A percentile compares a stretch with the other conserved stretches of the same genome.
These are phyloP conservation scores for Camelus dromedarius DNA, from an alignment of 2,113 vertebrate genomes.

Conservation along the genomic window DNA sequence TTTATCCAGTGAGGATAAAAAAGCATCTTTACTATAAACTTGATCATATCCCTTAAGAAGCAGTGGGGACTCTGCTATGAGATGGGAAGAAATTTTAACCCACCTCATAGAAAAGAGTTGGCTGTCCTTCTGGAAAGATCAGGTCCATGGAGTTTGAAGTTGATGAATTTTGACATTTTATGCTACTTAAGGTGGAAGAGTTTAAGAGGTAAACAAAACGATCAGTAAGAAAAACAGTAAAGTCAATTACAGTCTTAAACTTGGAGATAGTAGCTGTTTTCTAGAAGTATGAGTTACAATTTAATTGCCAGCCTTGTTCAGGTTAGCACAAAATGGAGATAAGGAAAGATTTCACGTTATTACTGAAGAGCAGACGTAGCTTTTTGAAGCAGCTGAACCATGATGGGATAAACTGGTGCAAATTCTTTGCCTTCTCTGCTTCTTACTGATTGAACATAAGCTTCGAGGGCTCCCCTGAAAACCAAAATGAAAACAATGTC, in stretches of 20 bases:
- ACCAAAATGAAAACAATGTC: constrained; percentile 59
- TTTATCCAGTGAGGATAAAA: not conserved
- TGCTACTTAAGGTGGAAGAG: not conserved
- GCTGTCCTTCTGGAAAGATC: not conserved
- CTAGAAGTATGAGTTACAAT: not conserved
- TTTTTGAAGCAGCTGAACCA: constrained; percentile 96
- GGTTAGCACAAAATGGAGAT: not conserved
- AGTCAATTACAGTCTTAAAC: not conserved
- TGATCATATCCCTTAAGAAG: not conserved
- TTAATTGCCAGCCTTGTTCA: not conserved
- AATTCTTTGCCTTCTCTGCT: constrained; percentile 96
- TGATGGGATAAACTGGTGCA: constrained; percentile 96
- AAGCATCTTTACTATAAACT: not conserved
- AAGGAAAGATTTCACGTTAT: fast-evolving
- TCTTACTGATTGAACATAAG: constrained; percentile 96
- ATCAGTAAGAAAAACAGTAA: not conserved
- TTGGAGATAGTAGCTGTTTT: not conserved
- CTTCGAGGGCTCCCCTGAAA: constrained; percentile 94
- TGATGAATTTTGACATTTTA: not conserved
- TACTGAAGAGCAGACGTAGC: constrained; percentile 88
- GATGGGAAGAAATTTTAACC: not conserved
- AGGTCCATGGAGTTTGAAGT: not conserved
- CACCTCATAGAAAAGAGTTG: not conserved
- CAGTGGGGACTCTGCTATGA: not conserved
- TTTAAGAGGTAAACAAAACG: not conserved